phyloP scores from a whole-genome alignment of 2,888 invertebrate species.

The Eurois occulta region DNA sequence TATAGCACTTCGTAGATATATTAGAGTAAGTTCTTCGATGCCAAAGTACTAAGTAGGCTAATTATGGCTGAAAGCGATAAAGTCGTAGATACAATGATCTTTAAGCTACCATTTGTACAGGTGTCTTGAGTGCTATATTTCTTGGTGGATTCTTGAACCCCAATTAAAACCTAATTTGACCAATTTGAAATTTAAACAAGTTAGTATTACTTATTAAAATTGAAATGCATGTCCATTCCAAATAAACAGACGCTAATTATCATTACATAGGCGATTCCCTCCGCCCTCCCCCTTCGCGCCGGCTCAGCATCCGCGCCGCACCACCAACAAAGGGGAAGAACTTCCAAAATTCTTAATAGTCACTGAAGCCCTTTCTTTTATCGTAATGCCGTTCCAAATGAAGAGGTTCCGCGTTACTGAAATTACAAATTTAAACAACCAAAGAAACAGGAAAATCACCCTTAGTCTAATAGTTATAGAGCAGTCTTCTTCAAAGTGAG shows the following conservation, averaged over 20 bases:
- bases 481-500: conserved; percentile 59
- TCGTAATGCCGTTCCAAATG: conserved; percentile 83
- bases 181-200: not conserved
- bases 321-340: conserved; percentile 66
- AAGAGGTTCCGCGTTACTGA: conserved; percentile 78
- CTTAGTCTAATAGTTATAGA: conserved; percentile 67
- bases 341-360: conserved; percentile 79
- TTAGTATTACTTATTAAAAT: conserved; percentile 7
- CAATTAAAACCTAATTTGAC: not conserved
- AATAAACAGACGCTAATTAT: conserved; percentile 46
- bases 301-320: conserved; percentile 54
- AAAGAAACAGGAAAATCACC: conserved; percentile 49
- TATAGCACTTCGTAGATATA: not conserved
- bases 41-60: not conserved
- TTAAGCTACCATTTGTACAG: not conserved
- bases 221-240: conserved; percentile 11
- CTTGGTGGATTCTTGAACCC: not conserved
- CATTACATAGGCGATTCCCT: conserved; percentile 25
- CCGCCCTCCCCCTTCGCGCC: not conserved
- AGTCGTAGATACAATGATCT: not conserved
- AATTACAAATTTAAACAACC: conserved; percentile 69
- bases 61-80: not conserved
- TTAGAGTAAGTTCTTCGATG: not conserved
- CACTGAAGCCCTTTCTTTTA: conserved; percentile 84
- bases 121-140: not conserved